Percentiles rank a stretch among this genome's conserved stretches.
Evolutionary conservation across 2,888 invertebrate genomes (phyloP).

Genomic region (Acronicta aceris): DNA sequence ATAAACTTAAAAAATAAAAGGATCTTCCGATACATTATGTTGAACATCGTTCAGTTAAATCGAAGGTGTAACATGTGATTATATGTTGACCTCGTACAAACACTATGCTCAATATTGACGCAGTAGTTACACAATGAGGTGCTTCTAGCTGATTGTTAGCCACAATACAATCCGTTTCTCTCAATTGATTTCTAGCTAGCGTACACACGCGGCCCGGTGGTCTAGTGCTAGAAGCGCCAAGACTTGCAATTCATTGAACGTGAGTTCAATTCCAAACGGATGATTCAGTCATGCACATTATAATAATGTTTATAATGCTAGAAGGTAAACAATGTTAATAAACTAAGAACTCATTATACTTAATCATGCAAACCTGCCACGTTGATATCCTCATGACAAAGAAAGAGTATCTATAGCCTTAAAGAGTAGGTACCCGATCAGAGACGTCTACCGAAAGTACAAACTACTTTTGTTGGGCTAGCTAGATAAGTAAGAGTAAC

Average conservation of each 20-base stretch:
- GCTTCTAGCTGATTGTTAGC: slow-evolving; percentile 24
- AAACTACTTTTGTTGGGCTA: no score
- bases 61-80: slow-evolving; percentile 7
- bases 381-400: no score
- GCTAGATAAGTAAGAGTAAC: no score
- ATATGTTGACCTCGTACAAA: not conserved
- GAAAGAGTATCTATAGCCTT: no score
- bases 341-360: no score
- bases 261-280: not conserved
- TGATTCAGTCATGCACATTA: no score
- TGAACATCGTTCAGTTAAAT: not conserved
- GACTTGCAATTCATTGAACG: not conserved
- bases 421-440: no score
- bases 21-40: not conserved
- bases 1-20: no score
- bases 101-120: slow-evolving; percentile 36
- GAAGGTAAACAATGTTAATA: no score
- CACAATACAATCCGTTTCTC: slow-evolving; percentile 7
- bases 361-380: no score
- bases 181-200: slow-evolving; percentile 7
- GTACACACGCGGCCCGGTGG: not conserved
- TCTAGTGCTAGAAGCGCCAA: not conserved
- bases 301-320: no score
- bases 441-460: no score
- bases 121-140: slow-evolving; percentile 3